Percentiles rank a stretch among this genome's conserved stretches.
Evolutionary conservation across 2,797 vertebrate species (phyloP).

Genomic region (Lemur catta): DNA sequence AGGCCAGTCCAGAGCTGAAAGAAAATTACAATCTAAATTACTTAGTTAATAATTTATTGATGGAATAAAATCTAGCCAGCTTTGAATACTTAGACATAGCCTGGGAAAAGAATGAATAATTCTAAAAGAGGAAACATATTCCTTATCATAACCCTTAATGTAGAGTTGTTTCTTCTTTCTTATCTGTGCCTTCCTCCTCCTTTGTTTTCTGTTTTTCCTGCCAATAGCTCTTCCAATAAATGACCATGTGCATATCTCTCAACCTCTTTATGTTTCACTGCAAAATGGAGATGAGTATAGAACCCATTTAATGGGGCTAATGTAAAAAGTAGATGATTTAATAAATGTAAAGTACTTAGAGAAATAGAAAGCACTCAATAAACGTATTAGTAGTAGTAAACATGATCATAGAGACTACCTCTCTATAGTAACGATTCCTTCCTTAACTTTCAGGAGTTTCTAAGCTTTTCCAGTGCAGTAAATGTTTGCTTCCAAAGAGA

Average conservation of each 20-base stretch:
- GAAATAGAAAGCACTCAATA: not conserved
- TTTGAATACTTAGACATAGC: not conserved
- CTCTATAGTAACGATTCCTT: not conserved
- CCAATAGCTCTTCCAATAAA: not conserved
- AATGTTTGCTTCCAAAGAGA: not conserved
- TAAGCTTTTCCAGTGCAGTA: not conserved
- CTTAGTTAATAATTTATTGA: not conserved
- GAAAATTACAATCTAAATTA: not conserved
- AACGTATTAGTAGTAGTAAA: not conserved
- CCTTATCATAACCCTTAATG: not conserved
- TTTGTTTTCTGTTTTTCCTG: not conserved
- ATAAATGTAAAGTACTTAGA: not conserved
- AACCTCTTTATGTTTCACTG: not conserved
- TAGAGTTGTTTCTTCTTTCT: not conserved
- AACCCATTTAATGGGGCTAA: not conserved
- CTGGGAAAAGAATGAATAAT: not conserved
- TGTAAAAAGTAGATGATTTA: not conserved
- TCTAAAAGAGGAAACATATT: not conserved
- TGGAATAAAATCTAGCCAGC: not conserved
- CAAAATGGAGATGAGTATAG: not conserved
- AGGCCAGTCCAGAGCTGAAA: not conserved
- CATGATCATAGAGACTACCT: no score
- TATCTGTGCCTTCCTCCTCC: not conserved
- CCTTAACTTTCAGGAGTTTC: not conserved
- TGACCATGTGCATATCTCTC: no score